These are phyloP conservation scores for Engraulis encrasicolus DNA, from an alignment of 2,113 vertebrate genomes.

Conservation along the genomic window DNA sequence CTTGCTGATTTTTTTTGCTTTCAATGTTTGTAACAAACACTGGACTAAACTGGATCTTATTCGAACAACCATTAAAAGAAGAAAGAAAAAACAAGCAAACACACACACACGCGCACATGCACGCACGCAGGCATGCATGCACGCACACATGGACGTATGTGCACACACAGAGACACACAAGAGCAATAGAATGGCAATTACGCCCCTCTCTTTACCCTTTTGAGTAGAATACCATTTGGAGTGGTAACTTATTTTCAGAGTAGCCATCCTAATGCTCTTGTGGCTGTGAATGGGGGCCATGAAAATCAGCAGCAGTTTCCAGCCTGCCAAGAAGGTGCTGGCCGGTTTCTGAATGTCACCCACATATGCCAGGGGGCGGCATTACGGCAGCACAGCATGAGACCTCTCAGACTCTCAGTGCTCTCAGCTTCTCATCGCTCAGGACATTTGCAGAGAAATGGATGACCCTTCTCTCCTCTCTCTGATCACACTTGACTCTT, in stretches of 20 bases:
- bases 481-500: too few species aligned
- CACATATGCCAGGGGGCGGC: conserved; percentile 51
- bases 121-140: too few species aligned
- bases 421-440: neutral
- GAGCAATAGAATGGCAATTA: too few species aligned
- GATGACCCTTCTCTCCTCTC: neutral
- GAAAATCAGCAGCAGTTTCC: conserved; percentile 12
- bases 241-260: neutral
- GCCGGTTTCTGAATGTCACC: conserved; percentile 61
- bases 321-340: conserved; percentile 41
- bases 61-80: too few species aligned
- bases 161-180: too few species aligned
- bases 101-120: too few species aligned
- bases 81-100: too few species aligned
- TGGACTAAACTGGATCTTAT: too few species aligned
- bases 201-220: too few species aligned
- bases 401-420: conserved; percentile 51
- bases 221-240: neutral
- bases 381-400: conserved; percentile 53
- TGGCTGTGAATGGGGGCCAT: neutral
- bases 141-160: too few species aligned
- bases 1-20: too few species aligned
- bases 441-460: neutral
- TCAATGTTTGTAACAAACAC: too few species aligned
- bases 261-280: conserved; percentile 6